A percentile compares a stretch with the other conserved stretches of the same genome.
Conservation (phyloP, 1,140 invertebrate species). For the Drosophila grimshawi region DNA sequence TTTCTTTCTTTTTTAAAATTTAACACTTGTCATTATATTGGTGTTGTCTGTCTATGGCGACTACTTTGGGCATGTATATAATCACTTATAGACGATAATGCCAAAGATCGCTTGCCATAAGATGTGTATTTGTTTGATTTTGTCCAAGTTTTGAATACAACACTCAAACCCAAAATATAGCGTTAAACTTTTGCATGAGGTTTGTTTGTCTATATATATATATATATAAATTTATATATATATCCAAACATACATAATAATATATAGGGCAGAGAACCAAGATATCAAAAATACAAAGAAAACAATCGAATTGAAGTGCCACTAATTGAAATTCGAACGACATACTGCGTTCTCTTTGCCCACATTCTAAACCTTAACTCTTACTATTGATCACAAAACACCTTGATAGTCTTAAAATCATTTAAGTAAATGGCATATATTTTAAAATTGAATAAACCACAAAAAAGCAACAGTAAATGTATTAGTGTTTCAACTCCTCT, state of each 20-base stretch:
- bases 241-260: conserved; percentile 21
- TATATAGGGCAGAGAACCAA: conserved; percentile 25
- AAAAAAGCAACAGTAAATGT: not conserved
- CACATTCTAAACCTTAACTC: conserved; percentile 17
- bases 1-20: conserved; percentile 28
- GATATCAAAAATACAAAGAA: not conserved
- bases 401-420: conserved; percentile 19
- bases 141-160: conserved; percentile 27
- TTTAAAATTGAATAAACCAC: conserved; percentile 34
- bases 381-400: conserved; percentile 19
- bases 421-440: conserved; percentile 29
- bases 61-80: conserved; percentile 20
- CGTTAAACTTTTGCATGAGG: conserved; percentile 38
- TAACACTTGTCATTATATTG: conserved; percentile 41
- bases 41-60: conserved; percentile 31
- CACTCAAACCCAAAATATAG: conserved; percentile 15
- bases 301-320: not conserved
- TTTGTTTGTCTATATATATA: conserved; percentile 23
- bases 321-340: conserved; percentile 19
- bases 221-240: conserved; percentile 16
- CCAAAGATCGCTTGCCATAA: conserved; percentile 25
- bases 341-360: conserved; percentile 34
- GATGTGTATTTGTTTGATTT: conserved; percentile 42
- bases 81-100: conserved; percentile 17
- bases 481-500: not conserved